Base-by-base conservation (phyloP, 37 sponge, comb jelly and placozoan genomes). In the Chondrosia reniformis region DNA sequence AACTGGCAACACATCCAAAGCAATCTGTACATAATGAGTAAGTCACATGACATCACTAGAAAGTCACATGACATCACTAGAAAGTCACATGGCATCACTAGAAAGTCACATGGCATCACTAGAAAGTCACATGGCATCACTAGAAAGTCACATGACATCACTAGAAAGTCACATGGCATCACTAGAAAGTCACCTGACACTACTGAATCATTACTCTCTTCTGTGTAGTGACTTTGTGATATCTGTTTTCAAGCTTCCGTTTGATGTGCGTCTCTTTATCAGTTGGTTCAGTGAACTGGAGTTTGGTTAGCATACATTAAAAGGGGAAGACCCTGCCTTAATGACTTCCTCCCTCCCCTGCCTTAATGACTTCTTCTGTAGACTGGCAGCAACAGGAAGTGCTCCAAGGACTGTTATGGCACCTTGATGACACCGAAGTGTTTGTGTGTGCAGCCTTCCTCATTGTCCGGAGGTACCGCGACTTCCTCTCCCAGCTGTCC, bases 331-430 rank as follows among this genome's bases (percentile, higher is more conserved):
- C 52, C 52, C 15, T 49, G 15, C 52, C 10, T 49, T 49, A 49
- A 49, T 15, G 15, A 19, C 42, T 31, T 45, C 55, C n/a, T 33
- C 10, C n/a, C 15, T 49, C 52, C 52, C 52, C 15, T 49, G 15
- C 52, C 10, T 49, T 49, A 49, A 49, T 15, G 15, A 19, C 42
- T 31, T 45, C 55, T n/a, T 33, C 10, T 37, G 9, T 61, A 91
- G 91, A 83, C 45, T 86, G 84, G 81, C 87, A 91, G 77, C 87
- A 83, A 52, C 84, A 86, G 45, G 87, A 91, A 37, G 41, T 86
- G 0, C 66, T 91, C 44, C 84, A 91, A 66, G 42, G 80, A 43
- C 39, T 91, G 27, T 64, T 91, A 3, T 76, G 45, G n/a, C 74
- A 76, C 57, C 61, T 91, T 56, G 81, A 86, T 46, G 31, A 69